Evolutionary conservation across 2,797 vertebrate genomes (phyloP), one percentile per base, ranked within the genome.

Genomic region (Sebastes paucispinis): DNA sequence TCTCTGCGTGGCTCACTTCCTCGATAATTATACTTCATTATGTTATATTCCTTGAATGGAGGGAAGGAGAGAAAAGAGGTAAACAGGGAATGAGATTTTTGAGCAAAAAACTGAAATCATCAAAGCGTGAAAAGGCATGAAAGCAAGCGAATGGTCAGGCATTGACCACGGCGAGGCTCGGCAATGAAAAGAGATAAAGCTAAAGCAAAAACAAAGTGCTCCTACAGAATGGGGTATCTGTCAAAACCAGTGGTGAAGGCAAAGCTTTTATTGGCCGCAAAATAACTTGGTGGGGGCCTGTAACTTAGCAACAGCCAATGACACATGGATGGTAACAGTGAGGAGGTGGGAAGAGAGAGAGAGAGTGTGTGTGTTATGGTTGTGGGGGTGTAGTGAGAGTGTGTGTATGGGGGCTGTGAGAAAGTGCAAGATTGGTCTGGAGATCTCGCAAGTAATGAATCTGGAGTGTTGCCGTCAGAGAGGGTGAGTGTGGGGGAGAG

Each of bases 231-330:
- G 69, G 57, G 73, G 70, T 75, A 87, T 91, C 80, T 79, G 79
- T 93, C 83, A 83, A 87, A 91, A 86, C 57, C 50, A 70, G 55
- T 14, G 32, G 79, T 73, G 67, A 88, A 82, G 73, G 77, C 87
- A 75, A 80, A 62, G 85, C 77, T 81, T 79, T 79, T 76, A 90
- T 86, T 91, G 90, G 87, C 82, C 65, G 64, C 78, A 79, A 57
- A 65, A 68, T 69, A 80, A 76, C 78, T 88, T 90, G 85, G 86
- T 91, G 88, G 90, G 89, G 89, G 89, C 91, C 59, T 80, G 93
- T 95, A 93, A 89, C 94, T 91, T 93, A 95, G 94, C 95, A 95
- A 95, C 95, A 83, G 75, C 85, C 88, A 92, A 92, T 93, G 89
- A 90, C 79, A 92, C 82, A 83, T 77, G 75, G 85, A 84, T 90